Evolutionary conservation across 1,140 invertebrate genomes (phyloP), one percentile per base, ranked within the genome.

Genomic region (Asbolus verrucosus): DNA sequence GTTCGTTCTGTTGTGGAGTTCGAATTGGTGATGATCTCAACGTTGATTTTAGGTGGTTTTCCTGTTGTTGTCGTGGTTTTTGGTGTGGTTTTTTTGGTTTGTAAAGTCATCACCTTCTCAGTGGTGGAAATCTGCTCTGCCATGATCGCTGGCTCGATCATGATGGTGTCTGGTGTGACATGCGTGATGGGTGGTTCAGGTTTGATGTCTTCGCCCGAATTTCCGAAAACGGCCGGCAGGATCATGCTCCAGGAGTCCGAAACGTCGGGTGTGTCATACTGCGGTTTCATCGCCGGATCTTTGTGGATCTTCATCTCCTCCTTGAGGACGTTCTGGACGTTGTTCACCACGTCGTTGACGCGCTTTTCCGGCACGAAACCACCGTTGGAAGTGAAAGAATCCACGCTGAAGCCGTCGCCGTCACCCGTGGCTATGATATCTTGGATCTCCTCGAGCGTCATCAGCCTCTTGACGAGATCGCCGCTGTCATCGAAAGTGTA

Each of bases 391-490:
- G 70, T 75, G 54, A 73, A 75, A 59, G 67, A 77, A 67, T 38
- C 79, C 36, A 71, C 74, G 33, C 73, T 73, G 6, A 73, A 65
- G 24, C 70, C 67, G 63, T 89, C 88, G 61, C 88, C 87, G 71
- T 91, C 90, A 1, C 91, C 91, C 18, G 88, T 89, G 0, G 92
- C 92, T 21, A 94, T 92, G 60, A 94, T 90, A 38, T 89, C 89
- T 78, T 93, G 91, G 65, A 94, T 94, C 82, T 94, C 91, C 73
- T 92, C 85, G 73, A 92, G 82, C 19, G 91, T 92, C 92, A 94
- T 94, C 21, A 93, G 83, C 70, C 90, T 85, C 76, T 92, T 93
- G 0, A 94, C 87, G 15, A 94, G 84, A 76, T 94, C 90, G 15
- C 92, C 92, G 38, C 88, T 88, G 73, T 92, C 90, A 76, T 93